phyloP scores from a whole-genome alignment of 2,797 vertebrate species.

The Aeoliscus strigatus region DNA sequence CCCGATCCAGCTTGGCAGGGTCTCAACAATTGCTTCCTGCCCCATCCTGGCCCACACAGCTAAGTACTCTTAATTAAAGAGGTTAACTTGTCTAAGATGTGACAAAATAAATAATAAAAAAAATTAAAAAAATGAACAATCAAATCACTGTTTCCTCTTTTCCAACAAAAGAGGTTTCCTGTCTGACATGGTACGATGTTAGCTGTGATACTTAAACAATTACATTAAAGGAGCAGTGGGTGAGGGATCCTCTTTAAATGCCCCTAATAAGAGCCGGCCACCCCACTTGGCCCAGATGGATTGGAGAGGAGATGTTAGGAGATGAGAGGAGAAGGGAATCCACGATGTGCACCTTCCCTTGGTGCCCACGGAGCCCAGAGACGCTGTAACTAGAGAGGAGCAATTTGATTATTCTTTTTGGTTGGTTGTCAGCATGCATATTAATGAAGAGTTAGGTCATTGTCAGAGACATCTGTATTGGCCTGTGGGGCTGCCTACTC shows the following conservation, averaged over 20 bases:
- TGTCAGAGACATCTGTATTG: conserved; percentile 74
- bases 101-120: conserved; percentile 61
- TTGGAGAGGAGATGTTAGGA: conserved; percentile 24
- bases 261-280: conserved; percentile 56
- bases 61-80: conserved; percentile 75
- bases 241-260: conserved; percentile 63
- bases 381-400: conserved; percentile 59
- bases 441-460: conserved; percentile 76
- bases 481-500: conserved; percentile 59
- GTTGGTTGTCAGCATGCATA: conserved; percentile 75
- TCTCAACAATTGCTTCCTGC: conserved; percentile 78
- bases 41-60: conserved; percentile 71
- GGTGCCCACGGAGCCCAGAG: conserved; percentile 34
- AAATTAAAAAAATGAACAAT: conserved; percentile 61
- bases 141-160: conserved; percentile 66
- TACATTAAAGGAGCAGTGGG: conserved; percentile 61
- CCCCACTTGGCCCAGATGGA: conserved; percentile 56
- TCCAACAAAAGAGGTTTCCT: conserved; percentile 62
- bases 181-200: conserved; percentile 58
- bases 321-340: conserved; percentile 43
- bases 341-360: conserved; percentile 43
- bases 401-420: conserved; percentile 68
- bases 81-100: conserved; percentile 79
- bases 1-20: conserved; percentile 76
- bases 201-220: conserved; percentile 68